Evolutionary conservation across 2,888 invertebrate species (phyloP).

Genomic region (Netelia melanura): DNA sequence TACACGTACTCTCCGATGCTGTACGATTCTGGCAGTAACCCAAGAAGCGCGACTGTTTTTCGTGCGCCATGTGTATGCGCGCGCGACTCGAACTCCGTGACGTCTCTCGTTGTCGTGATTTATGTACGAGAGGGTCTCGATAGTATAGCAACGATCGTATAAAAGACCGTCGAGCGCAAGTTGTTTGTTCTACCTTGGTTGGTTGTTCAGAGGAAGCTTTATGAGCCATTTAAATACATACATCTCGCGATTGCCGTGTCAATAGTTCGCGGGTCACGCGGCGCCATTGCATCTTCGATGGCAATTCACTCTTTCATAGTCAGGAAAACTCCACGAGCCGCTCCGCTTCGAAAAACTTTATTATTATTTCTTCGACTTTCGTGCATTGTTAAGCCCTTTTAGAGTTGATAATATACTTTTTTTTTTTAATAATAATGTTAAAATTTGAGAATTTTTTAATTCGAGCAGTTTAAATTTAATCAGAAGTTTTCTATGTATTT

Average conservation of each 20-base stretch:
- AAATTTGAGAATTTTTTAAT: too few species aligned
- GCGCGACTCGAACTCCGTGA: conserved; percentile 9
- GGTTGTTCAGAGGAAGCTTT: conserved; percentile 29
- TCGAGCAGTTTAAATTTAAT: too few species aligned
- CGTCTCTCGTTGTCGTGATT: conserved; percentile 58
- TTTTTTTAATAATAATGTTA: too few species aligned
- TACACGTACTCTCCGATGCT: background rate
- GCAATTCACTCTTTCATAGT: conserved; percentile 29
- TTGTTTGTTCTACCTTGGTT: conserved; percentile 31
- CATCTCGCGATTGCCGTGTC: conserved; percentile 64
- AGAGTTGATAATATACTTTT: too few species aligned
- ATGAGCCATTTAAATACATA: conserved; percentile 60
- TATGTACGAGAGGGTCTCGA: conserved; percentile 47
- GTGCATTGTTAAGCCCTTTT: too few species aligned
- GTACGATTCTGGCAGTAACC: conserved; percentile 58
- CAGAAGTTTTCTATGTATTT: too few species aligned
- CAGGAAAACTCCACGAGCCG: background rate
- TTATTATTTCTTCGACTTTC: too few species aligned
- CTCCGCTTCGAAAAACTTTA: too few species aligned
- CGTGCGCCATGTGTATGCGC: conserved; percentile 10
- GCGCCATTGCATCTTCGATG: conserved; percentile 26
- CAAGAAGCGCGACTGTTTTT: conserved; percentile 63
- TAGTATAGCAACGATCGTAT: conserved; percentile 22
- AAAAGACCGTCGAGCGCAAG: conserved; percentile 34
- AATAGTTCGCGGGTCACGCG: conserved; percentile 58